A percentile compares a stretch with the other conserved stretches of the same genome.
phyloP scores from a whole-genome alignment of 2,113 vertebrate genomes.

The Toxotes chatareus region DNA sequence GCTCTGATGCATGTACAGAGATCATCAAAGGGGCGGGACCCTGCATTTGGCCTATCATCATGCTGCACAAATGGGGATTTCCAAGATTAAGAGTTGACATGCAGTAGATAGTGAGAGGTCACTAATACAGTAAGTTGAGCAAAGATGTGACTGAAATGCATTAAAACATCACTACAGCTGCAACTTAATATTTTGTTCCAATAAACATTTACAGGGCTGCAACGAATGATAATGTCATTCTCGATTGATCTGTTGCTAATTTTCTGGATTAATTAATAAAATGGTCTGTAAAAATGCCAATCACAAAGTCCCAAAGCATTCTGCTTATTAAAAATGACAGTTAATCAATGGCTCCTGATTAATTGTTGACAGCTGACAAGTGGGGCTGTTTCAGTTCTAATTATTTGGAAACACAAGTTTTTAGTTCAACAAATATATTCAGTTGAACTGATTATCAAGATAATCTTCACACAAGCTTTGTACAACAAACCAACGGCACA shows the following conservation, averaged over 20 bases:
- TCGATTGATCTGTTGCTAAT: neutral
- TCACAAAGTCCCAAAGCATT: neutral
- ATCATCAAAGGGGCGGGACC: constrained; percentile 28
- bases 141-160: neutral
- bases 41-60: constrained; percentile 16
- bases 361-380: no score
- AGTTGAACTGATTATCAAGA: no score
- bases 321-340: neutral
- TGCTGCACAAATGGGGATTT: constrained; percentile 52
- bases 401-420: no score
- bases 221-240: neutral
- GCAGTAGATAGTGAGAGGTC: constrained; percentile 22
- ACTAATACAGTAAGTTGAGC: constrained; percentile 13
- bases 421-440: no score
- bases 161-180: neutral
- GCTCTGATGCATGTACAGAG: neutral
- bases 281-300: neutral
- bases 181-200: neutral
- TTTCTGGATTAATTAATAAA: neutral
- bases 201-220: neutral
- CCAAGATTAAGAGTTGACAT: constrained; percentile 54
- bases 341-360: no score
- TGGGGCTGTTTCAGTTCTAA: no score
- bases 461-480: no score
- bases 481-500: neutral